These are phyloP conservation scores for Bubo blakistoni DNA, from an alignment of 2,113 vertebrate genomes.

Conservation along the genomic window DNA sequence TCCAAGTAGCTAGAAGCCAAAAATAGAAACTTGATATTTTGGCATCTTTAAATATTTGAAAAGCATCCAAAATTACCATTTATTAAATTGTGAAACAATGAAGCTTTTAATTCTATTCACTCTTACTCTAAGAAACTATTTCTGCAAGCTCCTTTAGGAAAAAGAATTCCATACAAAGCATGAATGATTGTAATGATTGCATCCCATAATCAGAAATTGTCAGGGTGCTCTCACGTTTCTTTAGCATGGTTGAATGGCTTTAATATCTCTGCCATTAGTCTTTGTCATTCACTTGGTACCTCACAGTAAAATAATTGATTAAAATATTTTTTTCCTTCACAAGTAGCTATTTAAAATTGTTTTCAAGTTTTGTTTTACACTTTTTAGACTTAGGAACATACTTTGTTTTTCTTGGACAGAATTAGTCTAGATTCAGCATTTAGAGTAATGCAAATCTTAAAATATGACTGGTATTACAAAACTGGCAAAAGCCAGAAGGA, in stretches of 20 bases:
- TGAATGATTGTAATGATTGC: background rate
- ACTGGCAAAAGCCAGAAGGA: background rate
- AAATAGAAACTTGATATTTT: background rate
- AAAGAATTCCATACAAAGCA: background rate
- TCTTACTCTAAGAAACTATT: background rate
- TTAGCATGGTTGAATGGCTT: background rate
- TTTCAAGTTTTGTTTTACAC: conserved; percentile 12
- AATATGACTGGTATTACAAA: background rate
- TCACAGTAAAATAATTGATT: background rate
- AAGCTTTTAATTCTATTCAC: conserved; percentile 22
- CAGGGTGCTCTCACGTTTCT: background rate
- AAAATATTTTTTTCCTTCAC: background rate
- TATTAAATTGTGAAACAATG: conserved; percentile 7
- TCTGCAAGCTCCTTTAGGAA: background rate
- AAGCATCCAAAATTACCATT: conserved; percentile 12
- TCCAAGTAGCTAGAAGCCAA: background rate
- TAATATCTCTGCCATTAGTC: conserved; percentile 24
- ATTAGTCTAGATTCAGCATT: background rate
- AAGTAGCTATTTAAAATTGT: background rate
- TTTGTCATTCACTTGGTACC: conserved; percentile 17
- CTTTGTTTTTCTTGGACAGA: conserved; percentile 35
- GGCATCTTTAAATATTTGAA: background rate
- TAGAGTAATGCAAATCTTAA: background rate
- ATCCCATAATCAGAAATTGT: background rate
- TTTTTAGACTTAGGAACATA: background rate